Base-by-base conservation (phyloP, 2,888 invertebrate species). In the Cabera pusaria region DNA sequence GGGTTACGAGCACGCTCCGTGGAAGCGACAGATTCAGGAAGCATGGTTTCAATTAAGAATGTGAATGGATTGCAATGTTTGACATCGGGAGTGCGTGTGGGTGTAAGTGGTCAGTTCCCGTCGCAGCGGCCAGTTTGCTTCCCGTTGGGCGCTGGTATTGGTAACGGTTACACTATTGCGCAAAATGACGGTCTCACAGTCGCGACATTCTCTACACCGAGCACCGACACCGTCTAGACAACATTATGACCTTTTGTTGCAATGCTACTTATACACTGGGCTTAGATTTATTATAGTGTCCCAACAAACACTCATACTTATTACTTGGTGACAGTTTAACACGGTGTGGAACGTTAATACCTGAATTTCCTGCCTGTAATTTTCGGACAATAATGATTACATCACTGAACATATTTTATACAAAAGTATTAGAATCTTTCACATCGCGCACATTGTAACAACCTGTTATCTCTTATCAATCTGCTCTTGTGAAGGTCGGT, bases 391-490 rank as follows among this genome's bases (percentile, higher is more conserved):
- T n/a, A n/a, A n/a, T n/a, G n/a, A n/a, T n/a, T n/a, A n/a, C n/a
- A n/a, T n/a, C n/a, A n/a, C n/a, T n/a, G n/a, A n/a, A n/a, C n/a
- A n/a, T n/a, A n/a, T n/a, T n/a, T n/a, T n/a, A 25, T 7, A 11
- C 29, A 36, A 20, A 35, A 5, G 17, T 37, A 23, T 27, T 29
- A 34, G 12, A 26, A 29, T n/a, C n/a, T n/a, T n/a, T n/a, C n/a
- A 25, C 24, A 5, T 25, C 10, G 7, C 34, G 22, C 36, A 43
- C 40, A 42, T 31, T 39, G 43, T 39, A 59, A 56, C 37, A 71
- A 67, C 61, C 56, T 65, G 76, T 81, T 87, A 86, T 87, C 85
- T 82, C 71, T 85, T 88, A 86, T 86, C 87, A 85, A 83, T 77
- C 74, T 82, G 78, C 79, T 84, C 83, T 78, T 73, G 77, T 63